Evolutionary conservation across 2,797 vertebrate genomes (phyloP).

Genomic region (Psittacula derbiana): DNA sequence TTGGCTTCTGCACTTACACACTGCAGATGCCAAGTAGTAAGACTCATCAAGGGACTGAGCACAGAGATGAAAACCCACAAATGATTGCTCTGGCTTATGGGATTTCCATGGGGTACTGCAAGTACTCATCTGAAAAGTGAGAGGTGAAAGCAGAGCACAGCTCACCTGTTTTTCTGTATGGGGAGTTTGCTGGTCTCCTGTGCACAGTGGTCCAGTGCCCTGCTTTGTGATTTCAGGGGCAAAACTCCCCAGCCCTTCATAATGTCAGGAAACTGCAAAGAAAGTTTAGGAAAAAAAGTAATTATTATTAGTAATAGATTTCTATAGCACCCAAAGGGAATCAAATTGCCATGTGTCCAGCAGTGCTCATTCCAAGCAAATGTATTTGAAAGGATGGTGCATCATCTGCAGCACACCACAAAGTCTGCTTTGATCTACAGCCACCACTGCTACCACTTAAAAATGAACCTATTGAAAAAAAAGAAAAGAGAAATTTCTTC

Average conservation of each 20-base stretch:
- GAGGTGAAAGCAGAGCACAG: not conserved
- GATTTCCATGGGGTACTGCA: not conserved
- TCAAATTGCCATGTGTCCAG: not conserved
- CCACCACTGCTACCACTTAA: not conserved
- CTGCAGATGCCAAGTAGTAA: not conserved
- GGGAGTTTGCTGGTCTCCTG: rapidly evolving
- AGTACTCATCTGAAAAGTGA: not conserved
- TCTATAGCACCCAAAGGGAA: not conserved
- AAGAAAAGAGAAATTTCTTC: not conserved
- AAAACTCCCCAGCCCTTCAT: not conserved
- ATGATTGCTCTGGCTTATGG: not conserved
- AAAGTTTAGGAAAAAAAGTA: not conserved
- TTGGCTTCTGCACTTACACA: not conserved
- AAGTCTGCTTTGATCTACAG: not conserved
- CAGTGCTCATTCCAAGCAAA: rapidly evolving
- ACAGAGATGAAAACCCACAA: not conserved
- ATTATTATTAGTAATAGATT: not conserved
- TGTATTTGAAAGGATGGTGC: not conserved
- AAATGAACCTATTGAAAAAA: not conserved
- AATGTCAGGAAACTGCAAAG: not conserved
- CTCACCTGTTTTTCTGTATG: not conserved
- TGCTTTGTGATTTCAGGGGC: not conserved
- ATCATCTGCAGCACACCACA: not conserved
- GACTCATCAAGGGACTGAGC: not conserved
- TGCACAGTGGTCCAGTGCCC: too few species aligned